phyloP scores from a whole-genome alignment of 2,888 invertebrate species.

The Linnaemya vulpina region DNA sequence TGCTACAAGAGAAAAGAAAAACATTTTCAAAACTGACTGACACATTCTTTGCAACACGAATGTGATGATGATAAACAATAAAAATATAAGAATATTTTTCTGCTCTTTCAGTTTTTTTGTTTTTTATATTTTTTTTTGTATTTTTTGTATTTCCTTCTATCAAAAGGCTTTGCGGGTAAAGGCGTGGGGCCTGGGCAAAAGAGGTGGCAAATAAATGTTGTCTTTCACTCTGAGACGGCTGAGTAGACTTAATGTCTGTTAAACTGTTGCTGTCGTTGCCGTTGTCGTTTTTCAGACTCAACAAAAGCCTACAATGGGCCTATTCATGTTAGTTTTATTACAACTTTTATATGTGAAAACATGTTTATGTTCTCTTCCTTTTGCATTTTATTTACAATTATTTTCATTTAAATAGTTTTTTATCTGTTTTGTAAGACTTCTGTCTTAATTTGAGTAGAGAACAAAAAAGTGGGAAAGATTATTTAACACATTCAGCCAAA shows the following conservation, averaged over 20 bases:
- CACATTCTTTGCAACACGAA: conserved; percentile 40
- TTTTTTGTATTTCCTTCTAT: conserved; percentile 30
- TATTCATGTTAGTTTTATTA: conserved; percentile 33
- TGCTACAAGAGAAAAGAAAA: neutral
- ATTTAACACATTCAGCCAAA: conserved; percentile 17
- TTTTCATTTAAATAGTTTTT: conserved; percentile 36
- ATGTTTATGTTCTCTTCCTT: conserved; percentile 11
- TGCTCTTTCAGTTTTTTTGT: neutral
- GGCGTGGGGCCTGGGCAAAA: neutral
- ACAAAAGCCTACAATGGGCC: conserved; percentile 50
- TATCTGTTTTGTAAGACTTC: conserved; percentile 54
- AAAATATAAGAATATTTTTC: conserved; percentile 35
- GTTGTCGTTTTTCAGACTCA: conserved; percentile 14
- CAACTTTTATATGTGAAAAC: neutral
- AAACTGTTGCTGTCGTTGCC: conserved; percentile 47
- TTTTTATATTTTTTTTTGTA: neutral
- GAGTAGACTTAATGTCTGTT: conserved; percentile 53
- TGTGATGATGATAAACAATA: conserved; percentile 60
- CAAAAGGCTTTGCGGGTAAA: neutral
- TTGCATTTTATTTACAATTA: conserved; percentile 31
- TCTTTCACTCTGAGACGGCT: conserved; percentile 32
- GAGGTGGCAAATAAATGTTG: conserved; percentile 49
- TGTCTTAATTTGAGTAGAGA: conserved; percentile 37
- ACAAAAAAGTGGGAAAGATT: conserved; percentile 20
- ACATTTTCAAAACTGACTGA: conserved; percentile 61